Conservation (phyloP, 2,888 invertebrate genomes). For the Apodemia hepburni region DNA sequence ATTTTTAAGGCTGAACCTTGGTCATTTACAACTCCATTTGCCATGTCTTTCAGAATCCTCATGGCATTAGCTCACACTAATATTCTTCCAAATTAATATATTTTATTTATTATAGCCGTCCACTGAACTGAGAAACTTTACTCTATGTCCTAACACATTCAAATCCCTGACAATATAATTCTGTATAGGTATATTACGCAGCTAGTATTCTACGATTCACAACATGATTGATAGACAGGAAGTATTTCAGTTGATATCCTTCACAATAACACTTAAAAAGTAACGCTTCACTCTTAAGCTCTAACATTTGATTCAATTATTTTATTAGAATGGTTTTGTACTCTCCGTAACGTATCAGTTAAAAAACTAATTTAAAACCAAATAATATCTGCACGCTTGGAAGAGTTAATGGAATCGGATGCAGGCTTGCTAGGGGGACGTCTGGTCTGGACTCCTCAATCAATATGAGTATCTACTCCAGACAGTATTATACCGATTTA, state of each 20-base stretch:
- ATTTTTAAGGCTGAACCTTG: conserved; percentile 39
- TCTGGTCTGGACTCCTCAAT: not conserved
- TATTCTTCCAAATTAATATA: not conserved
- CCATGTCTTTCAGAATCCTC: conserved; percentile 52
- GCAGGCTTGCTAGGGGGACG: not conserved
- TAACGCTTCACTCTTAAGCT: not conserved
- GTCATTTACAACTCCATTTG: conserved; percentile 46
- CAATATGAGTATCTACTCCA: not conserved
- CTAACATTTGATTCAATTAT: not conserved
- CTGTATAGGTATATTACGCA: not conserved
- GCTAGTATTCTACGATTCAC: not conserved
- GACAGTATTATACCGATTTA: not conserved
- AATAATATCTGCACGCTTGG: not conserved
- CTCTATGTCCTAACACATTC: not conserved
- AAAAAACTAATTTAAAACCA: not conserved
- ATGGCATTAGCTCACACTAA: conserved; percentile 33
- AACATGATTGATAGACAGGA: conserved; percentile 37
- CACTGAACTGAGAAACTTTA: not conserved
- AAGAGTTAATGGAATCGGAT: not conserved
- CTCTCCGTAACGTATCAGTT: not conserved
- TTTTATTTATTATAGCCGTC: not conserved
- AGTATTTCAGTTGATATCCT: conserved; percentile 61
- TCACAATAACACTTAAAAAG: conserved; percentile 55
- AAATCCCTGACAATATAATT: not conserved
- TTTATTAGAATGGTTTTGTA: not conserved